Percentiles rank a stretch among this genome's conserved stretches.
Evolutionary conservation across 2,888 invertebrate species (phyloP).

Genomic region (Ferrisia virgata): DNA sequence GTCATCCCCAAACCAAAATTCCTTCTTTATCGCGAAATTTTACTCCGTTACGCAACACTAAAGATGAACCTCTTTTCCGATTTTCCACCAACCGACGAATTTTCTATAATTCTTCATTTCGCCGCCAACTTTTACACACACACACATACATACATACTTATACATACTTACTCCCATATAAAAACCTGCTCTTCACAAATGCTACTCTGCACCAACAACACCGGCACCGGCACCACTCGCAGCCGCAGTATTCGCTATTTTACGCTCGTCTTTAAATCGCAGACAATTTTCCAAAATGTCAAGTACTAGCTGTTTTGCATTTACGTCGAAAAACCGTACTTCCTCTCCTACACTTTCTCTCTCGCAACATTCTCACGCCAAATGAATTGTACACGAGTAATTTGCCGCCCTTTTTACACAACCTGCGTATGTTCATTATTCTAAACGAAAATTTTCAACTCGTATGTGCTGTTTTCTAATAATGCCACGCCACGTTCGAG

Average conservation of each 20-base stretch:
- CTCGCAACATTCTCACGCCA: not conserved
- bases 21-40: conserved; percentile 28
- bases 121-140: not conserved
- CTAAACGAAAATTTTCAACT: not conserved
- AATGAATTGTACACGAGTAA: not conserved
- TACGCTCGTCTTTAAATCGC: not conserved
- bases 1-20: conserved; percentile 16
- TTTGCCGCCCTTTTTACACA: not conserved
- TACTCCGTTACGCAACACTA: not conserved
- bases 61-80: conserved; percentile 28
- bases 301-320: not conserved
- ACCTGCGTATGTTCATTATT: not conserved
- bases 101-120: not conserved
- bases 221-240: not conserved
- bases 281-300: not conserved
- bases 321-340: not conserved
- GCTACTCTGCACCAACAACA: not conserved
- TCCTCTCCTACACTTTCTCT: not conserved
- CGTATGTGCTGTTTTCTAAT: not conserved
- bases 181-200: not conserved
- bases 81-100: not conserved
- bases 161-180: not conserved
- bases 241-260: not conserved
- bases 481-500: not conserved
- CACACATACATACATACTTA: not conserved